Conservation (phyloP, 1,140 invertebrate species). For the Dryas iulia region DNA sequence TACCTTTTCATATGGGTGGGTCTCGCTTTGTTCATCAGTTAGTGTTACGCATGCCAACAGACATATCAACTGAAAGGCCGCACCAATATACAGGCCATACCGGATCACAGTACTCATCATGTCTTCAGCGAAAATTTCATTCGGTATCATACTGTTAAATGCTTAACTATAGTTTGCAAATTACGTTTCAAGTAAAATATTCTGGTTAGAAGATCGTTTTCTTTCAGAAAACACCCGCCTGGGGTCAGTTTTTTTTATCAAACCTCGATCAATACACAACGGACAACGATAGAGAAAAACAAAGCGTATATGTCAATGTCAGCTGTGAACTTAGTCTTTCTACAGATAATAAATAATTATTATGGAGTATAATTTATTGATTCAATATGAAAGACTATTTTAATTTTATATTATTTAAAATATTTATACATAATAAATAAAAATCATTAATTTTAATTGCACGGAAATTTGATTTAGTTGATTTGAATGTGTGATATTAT, state of each 20-base stretch:
- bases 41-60: slow-evolving; percentile 84
- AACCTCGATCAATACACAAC: neutral
- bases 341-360: no score
- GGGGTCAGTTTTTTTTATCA: neutral
- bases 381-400: no score
- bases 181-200: neutral
- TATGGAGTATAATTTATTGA: no score
- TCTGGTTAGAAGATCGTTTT: neutral
- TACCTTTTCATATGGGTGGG: slow-evolving; percentile 69
- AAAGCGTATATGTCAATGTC: neutral
- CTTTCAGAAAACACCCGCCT: neutral
- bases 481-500: no score
- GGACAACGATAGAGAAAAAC: neutral
- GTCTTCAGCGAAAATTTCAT: slow-evolving; percentile 80
- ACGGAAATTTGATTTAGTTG: no score
- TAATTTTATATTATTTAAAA: no score
- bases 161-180: neutral
- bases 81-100: slow-evolving; percentile 85
- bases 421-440: no score
- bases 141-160: slow-evolving; percentile 58
- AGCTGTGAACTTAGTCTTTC: neutral
- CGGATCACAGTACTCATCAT: slow-evolving; percentile 84
- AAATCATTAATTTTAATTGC: no score
- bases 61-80: slow-evolving; percentile 85
- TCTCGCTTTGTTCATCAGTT: slow-evolving; percentile 65